A percentile compares a stretch with the other conserved stretches of the same genome.
phyloP scores from a whole-genome alignment of 2,113 vertebrate species.

The Apaloderma vittatum region DNA sequence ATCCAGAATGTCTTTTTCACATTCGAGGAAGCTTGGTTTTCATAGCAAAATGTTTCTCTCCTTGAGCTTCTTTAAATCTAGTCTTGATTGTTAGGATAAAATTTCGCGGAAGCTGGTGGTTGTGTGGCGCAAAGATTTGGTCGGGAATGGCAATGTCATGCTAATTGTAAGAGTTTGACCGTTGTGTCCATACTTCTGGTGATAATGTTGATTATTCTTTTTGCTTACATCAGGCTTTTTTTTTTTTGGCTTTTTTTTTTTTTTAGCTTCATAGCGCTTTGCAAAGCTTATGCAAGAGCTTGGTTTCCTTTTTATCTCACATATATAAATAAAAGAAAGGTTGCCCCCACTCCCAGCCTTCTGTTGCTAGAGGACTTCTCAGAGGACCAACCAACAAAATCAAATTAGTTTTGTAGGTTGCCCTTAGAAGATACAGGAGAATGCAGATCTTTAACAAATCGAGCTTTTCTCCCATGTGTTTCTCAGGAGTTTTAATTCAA shows the following conservation, averaged over 20 bases:
- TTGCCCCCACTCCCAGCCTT: not conserved
- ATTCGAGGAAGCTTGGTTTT: not conserved
- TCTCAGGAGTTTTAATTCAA: not conserved
- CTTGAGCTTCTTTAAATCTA: not conserved
- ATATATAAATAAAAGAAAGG: not conserved
- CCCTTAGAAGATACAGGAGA: not conserved
- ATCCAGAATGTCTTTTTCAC: rapidly evolving
- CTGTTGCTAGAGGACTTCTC: not conserved
- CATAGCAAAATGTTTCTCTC: rapidly evolving
- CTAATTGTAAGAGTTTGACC: not conserved
- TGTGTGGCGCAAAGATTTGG: not conserved
- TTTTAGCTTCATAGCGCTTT: not conserved
- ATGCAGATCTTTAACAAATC: not conserved
- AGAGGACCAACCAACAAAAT: not conserved
- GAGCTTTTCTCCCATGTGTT: not conserved
- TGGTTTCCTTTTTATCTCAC: constrained; percentile 14
- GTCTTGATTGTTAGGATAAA: not conserved
- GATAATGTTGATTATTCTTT: not conserved
- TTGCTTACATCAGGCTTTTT: not conserved
- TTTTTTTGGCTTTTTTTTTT: not conserved
- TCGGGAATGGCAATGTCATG: not conserved
- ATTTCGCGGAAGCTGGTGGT: not conserved
- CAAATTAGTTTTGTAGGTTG: not conserved
- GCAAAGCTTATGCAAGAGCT: constrained; percentile 18
- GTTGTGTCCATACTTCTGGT: not conserved